phyloP scores from a whole-genome alignment of 1,140 invertebrate genomes.

The Drosophila ambigua region DNA sequence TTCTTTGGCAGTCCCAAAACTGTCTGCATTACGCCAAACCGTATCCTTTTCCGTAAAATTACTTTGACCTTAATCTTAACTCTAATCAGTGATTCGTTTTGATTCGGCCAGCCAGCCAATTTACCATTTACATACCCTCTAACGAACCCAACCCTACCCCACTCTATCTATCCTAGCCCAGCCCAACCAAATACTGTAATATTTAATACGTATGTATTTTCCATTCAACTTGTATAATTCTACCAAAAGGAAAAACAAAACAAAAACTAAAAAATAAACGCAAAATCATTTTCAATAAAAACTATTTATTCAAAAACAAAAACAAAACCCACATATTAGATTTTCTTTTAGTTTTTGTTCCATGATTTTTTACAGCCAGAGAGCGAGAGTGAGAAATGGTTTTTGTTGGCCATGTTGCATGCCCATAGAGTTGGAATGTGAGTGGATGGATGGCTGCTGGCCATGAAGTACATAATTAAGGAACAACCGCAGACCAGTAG shows the following conservation, averaged over 20 bases:
- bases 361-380: conserved; percentile 55
- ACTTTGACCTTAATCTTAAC: conserved; percentile 2
- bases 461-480: conserved; percentile 12
- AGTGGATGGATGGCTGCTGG: conserved; percentile 25
- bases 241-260: conserved; percentile 68
- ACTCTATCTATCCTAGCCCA: conserved; percentile 30
- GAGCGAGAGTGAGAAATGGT: conserved; percentile 18
- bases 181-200: conserved; percentile 69
- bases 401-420: conserved; percentile 34
- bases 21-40: conserved; percentile 13
- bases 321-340: conserved; percentile 38
- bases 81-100: conserved; percentile 16
- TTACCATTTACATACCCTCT: conserved; percentile 28
- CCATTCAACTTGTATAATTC: conserved; percentile 81
- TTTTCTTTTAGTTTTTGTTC: conserved; percentile 43
- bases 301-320: conserved; percentile 82
- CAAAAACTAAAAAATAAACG: conserved; percentile 49
- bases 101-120: conserved; percentile 27
- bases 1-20: conserved; percentile 16
- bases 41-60: conserved; percentile 14
- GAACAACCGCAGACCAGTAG: conserved; percentile 18
- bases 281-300: conserved; percentile 77
- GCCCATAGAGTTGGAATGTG: conserved; percentile 16
- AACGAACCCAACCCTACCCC: conserved; percentile 15
- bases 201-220: conserved; percentile 79